Evolutionary conservation across 2,113 vertebrate genomes (phyloP).

Genomic region (Hylia prasina): DNA sequence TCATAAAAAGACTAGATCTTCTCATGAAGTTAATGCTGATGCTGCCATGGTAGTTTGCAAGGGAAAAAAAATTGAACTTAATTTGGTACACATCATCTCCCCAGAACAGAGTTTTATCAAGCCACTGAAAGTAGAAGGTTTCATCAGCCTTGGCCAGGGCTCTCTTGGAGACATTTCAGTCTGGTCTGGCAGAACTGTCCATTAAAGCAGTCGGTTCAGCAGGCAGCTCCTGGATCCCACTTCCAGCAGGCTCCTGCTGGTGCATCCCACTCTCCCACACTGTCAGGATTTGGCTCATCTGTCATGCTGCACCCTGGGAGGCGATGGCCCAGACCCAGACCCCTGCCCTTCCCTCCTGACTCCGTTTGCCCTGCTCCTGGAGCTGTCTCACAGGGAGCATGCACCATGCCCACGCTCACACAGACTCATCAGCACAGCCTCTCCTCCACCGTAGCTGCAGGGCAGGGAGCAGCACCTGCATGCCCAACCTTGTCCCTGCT

Average conservation of each 20-base stretch:
- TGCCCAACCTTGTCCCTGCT: not conserved
- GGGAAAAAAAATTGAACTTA: not conserved
- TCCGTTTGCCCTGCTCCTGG: not conserved
- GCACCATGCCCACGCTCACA: not conserved
- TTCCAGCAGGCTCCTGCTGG: not conserved
- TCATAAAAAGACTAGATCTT: not conserved
- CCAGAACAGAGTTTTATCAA: not conserved
- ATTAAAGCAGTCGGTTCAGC: not conserved
- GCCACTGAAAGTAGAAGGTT: not conserved
- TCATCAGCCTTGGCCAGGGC: not conserved
- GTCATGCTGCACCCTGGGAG: not conserved
- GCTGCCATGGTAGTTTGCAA: not conserved
- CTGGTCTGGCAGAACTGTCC: not conserved
- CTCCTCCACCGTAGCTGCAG: not conserved
- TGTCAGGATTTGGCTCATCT: not conserved
- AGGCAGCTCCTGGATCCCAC: not conserved
- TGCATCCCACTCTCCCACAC: not conserved
- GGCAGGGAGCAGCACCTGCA: not conserved
- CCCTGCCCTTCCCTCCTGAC: too few relatives aligned
- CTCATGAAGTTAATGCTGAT: not conserved
- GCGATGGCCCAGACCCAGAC: not conserved
- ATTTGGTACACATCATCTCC: not conserved
- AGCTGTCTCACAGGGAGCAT: not conserved
- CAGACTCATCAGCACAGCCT: not conserved
- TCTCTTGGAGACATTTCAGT: not conserved